Base-by-base conservation (phyloP, 2,113 vertebrate genomes). In the Tamias sibiricus region DNA sequence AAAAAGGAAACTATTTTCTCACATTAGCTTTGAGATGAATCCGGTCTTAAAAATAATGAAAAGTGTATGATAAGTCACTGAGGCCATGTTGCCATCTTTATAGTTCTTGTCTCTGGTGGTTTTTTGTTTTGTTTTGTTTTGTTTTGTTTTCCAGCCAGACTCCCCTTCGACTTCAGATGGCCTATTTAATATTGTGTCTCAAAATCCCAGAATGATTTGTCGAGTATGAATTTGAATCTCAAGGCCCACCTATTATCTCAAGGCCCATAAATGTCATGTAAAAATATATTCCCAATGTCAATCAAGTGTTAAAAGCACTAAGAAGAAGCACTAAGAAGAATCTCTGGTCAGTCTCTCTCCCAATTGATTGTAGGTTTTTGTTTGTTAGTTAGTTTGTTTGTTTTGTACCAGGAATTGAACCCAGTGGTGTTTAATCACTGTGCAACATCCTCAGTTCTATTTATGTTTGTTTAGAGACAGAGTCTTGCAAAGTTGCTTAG, bases 41-140 rank as follows among this genome's bases (percentile, higher is more conserved):
- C 12, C 54, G 93, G 37, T 52, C 90, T 97, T 81, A 74, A 95
- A 95, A 91, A 42, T 62, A 91, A 68, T 24, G 47, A 68, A 83
- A 88, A 57, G 8, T 22, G 16, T 22, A 30, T 49, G 14, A 26
- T 80, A 52, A 24, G 37, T 91, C 59, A 82, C n/a, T 0, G 6
- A 52, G 22, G 62, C 42, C 26, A 24, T 59, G 37, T 59, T 84
- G 8, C 40, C 14, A n/a, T 69, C 42, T 94, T 90, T 80, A 32
- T 75, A 35, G 47, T 88, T 83, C 59, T 95, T 57, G 12, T 87
- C 32, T 83, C 32, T 68, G 17, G 47, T 49, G 47, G 47, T 49
- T 49, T 5, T 85, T 19, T 19, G 20, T 14, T 52, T 52, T 19
- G 17, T 54, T 54, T 54, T 54, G 54, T 54, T 54, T n/a, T n/a